A percentile compares a stretch with the other conserved stretches of the same genome.
Evolutionary conservation across 2,888 invertebrate species (phyloP).

Genomic region (Orthosia gothica): DNA sequence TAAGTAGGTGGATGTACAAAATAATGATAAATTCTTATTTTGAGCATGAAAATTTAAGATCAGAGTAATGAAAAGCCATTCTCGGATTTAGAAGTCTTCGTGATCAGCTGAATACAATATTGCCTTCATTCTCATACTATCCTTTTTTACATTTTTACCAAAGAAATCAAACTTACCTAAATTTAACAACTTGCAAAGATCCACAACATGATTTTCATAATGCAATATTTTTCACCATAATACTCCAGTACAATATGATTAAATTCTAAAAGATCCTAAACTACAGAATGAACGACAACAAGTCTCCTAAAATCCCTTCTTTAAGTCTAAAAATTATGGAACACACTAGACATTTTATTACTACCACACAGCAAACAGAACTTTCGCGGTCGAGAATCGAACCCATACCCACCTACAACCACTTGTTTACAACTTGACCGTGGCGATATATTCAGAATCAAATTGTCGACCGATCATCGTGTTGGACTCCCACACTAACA

Average conservation of each 20-base stretch:
- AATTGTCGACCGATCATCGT: constrained; percentile 89
- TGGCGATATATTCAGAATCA: constrained; percentile 87
- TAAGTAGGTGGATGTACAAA: no score
- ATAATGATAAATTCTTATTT: no score
- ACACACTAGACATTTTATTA: constrained; percentile 74
- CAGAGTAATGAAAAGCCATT: no score
- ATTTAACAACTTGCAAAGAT: background rate
- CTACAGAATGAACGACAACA: constrained; percentile 54
- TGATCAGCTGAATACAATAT: no score
- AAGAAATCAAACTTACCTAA: background rate
- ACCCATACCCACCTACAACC: constrained; percentile 82
- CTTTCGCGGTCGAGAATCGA: constrained; percentile 80
- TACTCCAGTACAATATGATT: constrained; percentile 47
- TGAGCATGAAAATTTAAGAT: no score
- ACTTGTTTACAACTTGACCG: constrained; percentile 85
- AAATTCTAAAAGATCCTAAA: constrained; percentile 58
- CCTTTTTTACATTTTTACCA: no score
- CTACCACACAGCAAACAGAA: constrained; percentile 81
- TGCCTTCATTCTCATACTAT: background rate
- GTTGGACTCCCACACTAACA: constrained; percentile 84
- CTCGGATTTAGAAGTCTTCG: no score
- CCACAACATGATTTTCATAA: no score
- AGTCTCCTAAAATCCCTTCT: constrained; percentile 61
- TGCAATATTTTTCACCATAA: constrained; percentile 6
- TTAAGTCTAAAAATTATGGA: constrained; percentile 71